Base-by-base conservation (phyloP, 1,140 invertebrate genomes). In the Trachelipus rathkii region DNA sequence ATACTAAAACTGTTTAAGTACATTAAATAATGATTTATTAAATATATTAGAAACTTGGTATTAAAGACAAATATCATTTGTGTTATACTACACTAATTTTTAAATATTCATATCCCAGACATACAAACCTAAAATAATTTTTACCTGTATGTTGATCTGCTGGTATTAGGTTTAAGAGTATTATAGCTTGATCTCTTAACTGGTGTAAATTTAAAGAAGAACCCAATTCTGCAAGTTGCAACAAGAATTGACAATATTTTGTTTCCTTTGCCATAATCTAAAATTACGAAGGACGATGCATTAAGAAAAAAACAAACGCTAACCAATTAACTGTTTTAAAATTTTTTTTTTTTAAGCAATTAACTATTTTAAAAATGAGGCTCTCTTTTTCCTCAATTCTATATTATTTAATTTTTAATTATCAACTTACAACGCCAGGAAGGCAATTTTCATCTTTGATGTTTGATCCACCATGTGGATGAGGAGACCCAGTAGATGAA, bases 151-250 rank as follows among this genome's bases (percentile, higher is more conserved):
- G 85, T n/a, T 86, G 88, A 87, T 96, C 95, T 77, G 93, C 91
- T 68, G 96, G 95, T 84, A 97, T 91, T 60, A 97, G 86, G 84
- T 95, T 92, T n/a, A 97, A 88, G 24, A 98, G 86, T 75, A 91
- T 88, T 82, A 95, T 89, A 5, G 93, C 94, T 74, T 92, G 91
- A 83, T 98, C 95, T 67, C 94, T 88, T 72, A 98, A 86, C 60
- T 90, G 90, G 19, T 91, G 88, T 82, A 95, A 90, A 73, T 91
- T 88, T 76, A 96, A 86, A 70, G 90, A 89, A 84, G 93, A 93
- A 71, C 95, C 95, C 76, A 96, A 85, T 83, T 95, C 93, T 82
- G 94, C 93, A 74, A 98, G 86, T 86, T 96, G 92, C 85, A 97
- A 92, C 82, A 97, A 91, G 85, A 97, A 97, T 81, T 91, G 90